A percentile compares a stretch with the other conserved stretches of the same genome.
Conservation (phyloP, 2,113 vertebrate species). For the Xyrauchen texanus region DNA sequence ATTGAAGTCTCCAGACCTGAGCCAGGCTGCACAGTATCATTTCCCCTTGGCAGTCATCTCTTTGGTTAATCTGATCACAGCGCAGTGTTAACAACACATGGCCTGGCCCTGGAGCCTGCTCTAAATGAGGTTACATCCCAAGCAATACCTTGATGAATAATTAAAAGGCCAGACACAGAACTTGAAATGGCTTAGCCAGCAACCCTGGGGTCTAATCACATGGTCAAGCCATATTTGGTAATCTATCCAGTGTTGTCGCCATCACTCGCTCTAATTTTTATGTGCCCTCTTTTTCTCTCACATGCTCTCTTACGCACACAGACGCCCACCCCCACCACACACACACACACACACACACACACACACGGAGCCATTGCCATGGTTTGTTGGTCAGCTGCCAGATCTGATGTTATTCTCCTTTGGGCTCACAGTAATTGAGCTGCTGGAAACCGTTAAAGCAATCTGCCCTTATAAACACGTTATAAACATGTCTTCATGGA, state of each 20-base stretch:
- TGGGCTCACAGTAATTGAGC: conserved; percentile 35
- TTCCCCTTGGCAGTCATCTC: conserved; percentile 66
- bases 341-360: conserved; percentile 19
- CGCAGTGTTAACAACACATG: conserved; percentile 65
- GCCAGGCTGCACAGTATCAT: conserved; percentile 68
- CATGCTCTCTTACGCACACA: conserved; percentile 49
- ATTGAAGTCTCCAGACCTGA: conserved; percentile 65
- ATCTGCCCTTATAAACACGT: conserved; percentile 35
- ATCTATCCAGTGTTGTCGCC: conserved; percentile 72
- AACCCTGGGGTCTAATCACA: conserved; percentile 75
- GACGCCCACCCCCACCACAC: not conserved
- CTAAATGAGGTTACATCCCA: conserved; percentile 70
- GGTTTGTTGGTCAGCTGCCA: conserved; percentile 44
- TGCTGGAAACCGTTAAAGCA: conserved; percentile 33
- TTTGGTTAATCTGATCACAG: conserved; percentile 67
- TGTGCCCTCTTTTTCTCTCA: conserved; percentile 24
- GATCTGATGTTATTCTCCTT: conserved; percentile 38
- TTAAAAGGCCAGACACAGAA: conserved; percentile 72
- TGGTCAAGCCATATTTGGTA: conserved; percentile 73
- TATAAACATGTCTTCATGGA: conserved; percentile 4
- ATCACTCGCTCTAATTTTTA: conserved; percentile 26
- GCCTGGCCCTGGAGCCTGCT: conserved; percentile 68
- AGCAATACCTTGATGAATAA: conserved; percentile 70
- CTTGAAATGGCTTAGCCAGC: conserved; percentile 66
- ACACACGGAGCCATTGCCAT: not conserved